Conservation (phyloP, 2,797 vertebrate genomes). For the Austrolebias charrua region DNA sequence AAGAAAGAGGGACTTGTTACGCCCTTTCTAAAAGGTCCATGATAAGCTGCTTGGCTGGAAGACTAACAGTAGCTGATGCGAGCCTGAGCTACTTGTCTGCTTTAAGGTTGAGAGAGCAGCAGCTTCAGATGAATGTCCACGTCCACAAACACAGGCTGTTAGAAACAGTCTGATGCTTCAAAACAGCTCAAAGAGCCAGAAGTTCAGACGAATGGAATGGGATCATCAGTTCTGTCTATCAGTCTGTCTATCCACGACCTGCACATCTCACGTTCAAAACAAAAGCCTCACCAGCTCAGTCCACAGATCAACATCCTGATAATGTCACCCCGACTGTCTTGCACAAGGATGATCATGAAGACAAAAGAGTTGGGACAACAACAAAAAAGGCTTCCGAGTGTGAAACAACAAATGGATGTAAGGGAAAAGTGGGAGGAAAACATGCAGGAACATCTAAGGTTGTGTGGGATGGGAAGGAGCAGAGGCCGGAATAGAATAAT, state of each 20-base stretch:
- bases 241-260: constrained; percentile 68
- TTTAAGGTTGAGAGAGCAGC: constrained; percentile 33
- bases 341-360: constrained; percentile 40
- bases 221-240: constrained; percentile 45
- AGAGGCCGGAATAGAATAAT: constrained; percentile 41
- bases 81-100: constrained; percentile 51
- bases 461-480: constrained; percentile 22
- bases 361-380: constrained; percentile 9
- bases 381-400: constrained; percentile 3
- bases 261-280: constrained; percentile 53
- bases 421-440: constrained; percentile 24
- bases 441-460: constrained; percentile 29
- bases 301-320: constrained; percentile 50
- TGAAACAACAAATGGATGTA: constrained; percentile 1
- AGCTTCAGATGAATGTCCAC: constrained; percentile 45
- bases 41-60: constrained; percentile 33
- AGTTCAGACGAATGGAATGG: constrained; percentile 48
- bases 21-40: constrained; percentile 60
- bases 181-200: constrained; percentile 35
- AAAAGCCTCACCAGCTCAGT: constrained; percentile 42
- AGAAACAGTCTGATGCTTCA: constrained; percentile 36
- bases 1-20: constrained; percentile 54
- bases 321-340: constrained; percentile 47
- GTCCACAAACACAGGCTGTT: constrained; percentile 13
- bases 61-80: constrained; percentile 48